Evolutionary conservation across 1,140 invertebrate species (phyloP).

Genomic region (Drosophila jambulina): DNA sequence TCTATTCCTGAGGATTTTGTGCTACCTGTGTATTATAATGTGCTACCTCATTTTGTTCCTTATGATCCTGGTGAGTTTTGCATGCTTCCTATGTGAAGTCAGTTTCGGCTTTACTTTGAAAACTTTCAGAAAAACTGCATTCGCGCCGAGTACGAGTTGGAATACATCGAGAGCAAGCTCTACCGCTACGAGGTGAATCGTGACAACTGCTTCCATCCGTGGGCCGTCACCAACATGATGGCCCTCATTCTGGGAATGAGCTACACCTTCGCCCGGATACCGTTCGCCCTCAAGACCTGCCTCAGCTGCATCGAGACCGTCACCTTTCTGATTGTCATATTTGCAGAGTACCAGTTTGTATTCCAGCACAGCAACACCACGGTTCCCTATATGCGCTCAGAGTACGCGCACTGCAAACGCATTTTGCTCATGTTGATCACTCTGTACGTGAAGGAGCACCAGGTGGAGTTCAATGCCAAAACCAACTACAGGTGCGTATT

Average conservation of each 20-base stretch:
- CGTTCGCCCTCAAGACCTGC: constrained; percentile 92
- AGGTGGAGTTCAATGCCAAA: constrained; percentile 94
- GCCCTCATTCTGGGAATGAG: constrained; percentile 91
- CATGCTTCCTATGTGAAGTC: too few relatives aligned
- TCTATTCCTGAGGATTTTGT: constrained; percentile 23
- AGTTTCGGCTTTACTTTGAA: too few relatives aligned
- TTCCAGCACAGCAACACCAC: constrained; percentile 88
- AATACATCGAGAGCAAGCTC: constrained; percentile 46
- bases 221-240: constrained; percentile 92
- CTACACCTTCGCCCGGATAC: constrained; percentile 93
- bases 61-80: constrained; percentile 87
- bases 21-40: constrained; percentile 78
- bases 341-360: constrained; percentile 86
- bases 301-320: constrained; percentile 88
- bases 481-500: constrained; percentile 87
- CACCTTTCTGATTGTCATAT: constrained; percentile 85
- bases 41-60: constrained; percentile 88
- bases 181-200: constrained; percentile 48
- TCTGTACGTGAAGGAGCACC: constrained; percentile 92
- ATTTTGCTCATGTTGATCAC: constrained; percentile 89
- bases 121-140: constrained; percentile 38
- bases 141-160: constrained; percentile 7
- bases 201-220: constrained; percentile 87
- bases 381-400: constrained; percentile 88
- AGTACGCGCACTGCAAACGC: constrained; percentile 89